Evolutionary conservation across 2,113 vertebrate species (phyloP).

Genomic region (Xenus cinereus): DNA sequence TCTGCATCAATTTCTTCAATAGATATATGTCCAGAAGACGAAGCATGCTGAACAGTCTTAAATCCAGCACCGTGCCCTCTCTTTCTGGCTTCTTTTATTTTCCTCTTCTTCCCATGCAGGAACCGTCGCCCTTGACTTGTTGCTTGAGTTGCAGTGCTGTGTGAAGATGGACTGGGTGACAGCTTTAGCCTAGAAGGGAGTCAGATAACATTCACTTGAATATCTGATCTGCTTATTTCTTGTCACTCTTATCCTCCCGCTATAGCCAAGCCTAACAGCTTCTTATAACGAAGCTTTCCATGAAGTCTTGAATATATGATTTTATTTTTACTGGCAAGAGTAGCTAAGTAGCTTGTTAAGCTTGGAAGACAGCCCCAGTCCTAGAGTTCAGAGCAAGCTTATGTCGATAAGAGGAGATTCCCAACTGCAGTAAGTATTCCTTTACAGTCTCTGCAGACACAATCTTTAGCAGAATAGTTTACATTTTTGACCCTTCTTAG

Average conservation of each 20-base stretch:
- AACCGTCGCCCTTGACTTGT: constrained; percentile 43
- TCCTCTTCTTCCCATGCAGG: constrained; percentile 77
- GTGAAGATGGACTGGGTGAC: constrained; percentile 71
- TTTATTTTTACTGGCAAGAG: not conserved
- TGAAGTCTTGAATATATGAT: not conserved
- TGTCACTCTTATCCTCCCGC: not conserved
- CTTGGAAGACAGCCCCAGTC: not conserved
- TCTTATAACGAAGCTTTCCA: not conserved
- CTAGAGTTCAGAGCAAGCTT: not conserved
- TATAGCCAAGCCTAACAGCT: not conserved
- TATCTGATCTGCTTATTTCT: not conserved
- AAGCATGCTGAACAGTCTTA: constrained; percentile 72
- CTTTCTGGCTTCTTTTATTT: constrained; percentile 63
- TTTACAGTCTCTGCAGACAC: not conserved
- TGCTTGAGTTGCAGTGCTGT: not conserved
- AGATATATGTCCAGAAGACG: constrained; percentile 64
- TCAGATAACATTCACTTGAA: not conserved
- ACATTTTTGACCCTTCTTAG: not conserved
- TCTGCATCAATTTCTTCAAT: constrained; percentile 81
- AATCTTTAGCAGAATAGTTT: not conserved
- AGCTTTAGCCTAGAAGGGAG: constrained; percentile 74
- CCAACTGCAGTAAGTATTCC: not conserved
- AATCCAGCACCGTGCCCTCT: constrained; percentile 8
- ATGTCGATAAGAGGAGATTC: not conserved
- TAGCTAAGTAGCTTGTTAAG: not conserved